phyloP scores from a whole-genome alignment of 2,888 invertebrate species.

The Torymus texanus region DNA sequence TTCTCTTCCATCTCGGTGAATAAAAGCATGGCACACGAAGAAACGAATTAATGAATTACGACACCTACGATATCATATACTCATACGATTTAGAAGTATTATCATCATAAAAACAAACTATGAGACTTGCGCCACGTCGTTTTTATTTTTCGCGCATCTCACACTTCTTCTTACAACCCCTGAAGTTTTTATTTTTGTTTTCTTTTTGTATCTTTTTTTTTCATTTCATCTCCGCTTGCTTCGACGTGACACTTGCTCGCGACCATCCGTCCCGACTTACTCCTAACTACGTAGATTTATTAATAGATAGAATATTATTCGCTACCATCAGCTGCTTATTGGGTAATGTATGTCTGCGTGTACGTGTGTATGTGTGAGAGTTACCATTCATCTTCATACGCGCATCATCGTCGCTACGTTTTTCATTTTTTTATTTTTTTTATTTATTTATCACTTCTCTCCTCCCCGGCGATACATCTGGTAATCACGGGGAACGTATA shows the following conservation, averaged over 20 bases:
- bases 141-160: slow-evolving; percentile 22
- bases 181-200: slow-evolving; percentile 11
- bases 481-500: too few species aligned
- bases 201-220: neutral
- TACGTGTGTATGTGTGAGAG: too few species aligned
- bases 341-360: slow-evolving; percentile 43
- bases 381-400: slow-evolving; percentile 4
- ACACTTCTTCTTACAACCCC: slow-evolving; percentile 41
- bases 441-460: slow-evolving; percentile 1
- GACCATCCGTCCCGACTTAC: slow-evolving; percentile 69
- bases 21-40: slow-evolving; percentile 58
- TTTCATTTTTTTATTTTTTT: slow-evolving; percentile 29
- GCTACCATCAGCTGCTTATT: slow-evolving; percentile 58
- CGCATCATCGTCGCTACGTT: slow-evolving; percentile 46
- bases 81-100: slow-evolving; percentile 67
- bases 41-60: slow-evolving; percentile 57
- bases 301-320: slow-evolving; percentile 59
- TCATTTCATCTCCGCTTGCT: neutral
- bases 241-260: slow-evolving; percentile 63
- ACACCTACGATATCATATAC: slow-evolving; percentile 57
- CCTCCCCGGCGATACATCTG: neutral
- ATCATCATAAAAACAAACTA: slow-evolving; percentile 72
- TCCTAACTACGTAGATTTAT: slow-evolving; percentile 66
- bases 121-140: slow-evolving; percentile 65
- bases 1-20: slow-evolving; percentile 29